phyloP scores from a whole-genome alignment of 2,797 vertebrate genomes.

The Phoebastria nigripes region DNA sequence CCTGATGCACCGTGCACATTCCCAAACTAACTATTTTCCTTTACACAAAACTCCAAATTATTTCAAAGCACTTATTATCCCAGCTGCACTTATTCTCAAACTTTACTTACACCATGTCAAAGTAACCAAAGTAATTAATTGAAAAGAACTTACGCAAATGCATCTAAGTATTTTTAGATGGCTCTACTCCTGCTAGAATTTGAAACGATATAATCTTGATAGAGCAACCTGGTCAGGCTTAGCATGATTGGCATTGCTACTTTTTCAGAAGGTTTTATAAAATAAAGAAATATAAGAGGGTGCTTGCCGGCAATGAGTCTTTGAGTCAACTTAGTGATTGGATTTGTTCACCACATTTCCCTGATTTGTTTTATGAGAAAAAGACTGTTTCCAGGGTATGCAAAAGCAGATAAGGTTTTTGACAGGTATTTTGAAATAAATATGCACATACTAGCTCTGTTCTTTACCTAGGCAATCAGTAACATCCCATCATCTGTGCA shows the following conservation, averaged over 20 bases:
- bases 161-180: background rate
- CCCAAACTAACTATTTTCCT: background rate
- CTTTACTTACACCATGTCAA: background rate
- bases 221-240: background rate
- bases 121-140: background rate
- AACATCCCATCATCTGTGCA: background rate
- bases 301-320: background rate
- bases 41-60: background rate
- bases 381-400: background rate
- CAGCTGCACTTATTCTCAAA: background rate
- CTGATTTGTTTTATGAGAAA: background rate
- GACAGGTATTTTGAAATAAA: background rate
- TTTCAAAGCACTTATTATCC: background rate
- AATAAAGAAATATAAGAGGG: background rate
- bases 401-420: background rate
- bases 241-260: background rate
- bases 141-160: background rate
- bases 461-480: background rate
- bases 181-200: slow-evolving; percentile 5
- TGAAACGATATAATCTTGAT: background rate
- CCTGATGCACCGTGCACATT: background rate
- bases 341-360: background rate
- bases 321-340: background rate
- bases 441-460: background rate
- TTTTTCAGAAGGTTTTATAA: background rate